A percentile compares a stretch with the other conserved stretches of the same genome.
These are phyloP conservation scores for Erebia epiphron DNA, from an alignment of 2,888 invertebrate species.

Conservation along the genomic window DNA sequence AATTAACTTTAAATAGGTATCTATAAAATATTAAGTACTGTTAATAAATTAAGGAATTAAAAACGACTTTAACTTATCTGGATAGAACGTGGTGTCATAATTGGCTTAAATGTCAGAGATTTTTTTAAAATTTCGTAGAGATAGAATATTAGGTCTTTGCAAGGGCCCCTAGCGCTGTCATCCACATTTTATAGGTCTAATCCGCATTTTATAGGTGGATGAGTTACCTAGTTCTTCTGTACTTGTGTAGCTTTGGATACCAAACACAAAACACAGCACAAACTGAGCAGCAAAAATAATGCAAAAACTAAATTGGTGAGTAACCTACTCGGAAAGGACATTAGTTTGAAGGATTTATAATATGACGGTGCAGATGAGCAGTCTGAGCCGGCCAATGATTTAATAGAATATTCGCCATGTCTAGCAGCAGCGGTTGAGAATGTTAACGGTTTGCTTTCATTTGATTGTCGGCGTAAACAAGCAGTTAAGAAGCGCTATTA, in stretches of 20 bases:
- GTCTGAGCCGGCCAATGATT: too few species aligned
- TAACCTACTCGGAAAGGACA: too few species aligned
- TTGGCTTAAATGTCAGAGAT: not conserved
- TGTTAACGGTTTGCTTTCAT: slow-evolving; percentile 8
- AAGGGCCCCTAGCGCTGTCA: not conserved
- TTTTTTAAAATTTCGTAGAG: not conserved
- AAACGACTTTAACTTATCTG: too few species aligned
- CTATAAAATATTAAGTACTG: not conserved
- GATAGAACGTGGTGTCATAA: not conserved
- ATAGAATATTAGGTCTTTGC: not conserved
- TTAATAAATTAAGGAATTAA: not conserved
- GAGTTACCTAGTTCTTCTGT: not conserved
- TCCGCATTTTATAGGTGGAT: not conserved
- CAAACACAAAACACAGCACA: too few species aligned
- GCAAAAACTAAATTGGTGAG: too few species aligned
- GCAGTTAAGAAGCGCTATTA: not conserved
- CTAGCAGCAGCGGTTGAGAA: not conserved
- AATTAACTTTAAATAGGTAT: too few species aligned
- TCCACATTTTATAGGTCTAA: not conserved
- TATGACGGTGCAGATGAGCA: too few species aligned
- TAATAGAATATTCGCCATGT: not conserved
- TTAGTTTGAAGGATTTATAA: too few species aligned
- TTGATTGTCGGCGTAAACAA: not conserved
- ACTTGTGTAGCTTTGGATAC: not conserved
- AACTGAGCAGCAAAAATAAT: too few species aligned